phyloP scores from a whole-genome alignment of 2,888 invertebrate species.

The Caenorhabditis japonica region DNA sequence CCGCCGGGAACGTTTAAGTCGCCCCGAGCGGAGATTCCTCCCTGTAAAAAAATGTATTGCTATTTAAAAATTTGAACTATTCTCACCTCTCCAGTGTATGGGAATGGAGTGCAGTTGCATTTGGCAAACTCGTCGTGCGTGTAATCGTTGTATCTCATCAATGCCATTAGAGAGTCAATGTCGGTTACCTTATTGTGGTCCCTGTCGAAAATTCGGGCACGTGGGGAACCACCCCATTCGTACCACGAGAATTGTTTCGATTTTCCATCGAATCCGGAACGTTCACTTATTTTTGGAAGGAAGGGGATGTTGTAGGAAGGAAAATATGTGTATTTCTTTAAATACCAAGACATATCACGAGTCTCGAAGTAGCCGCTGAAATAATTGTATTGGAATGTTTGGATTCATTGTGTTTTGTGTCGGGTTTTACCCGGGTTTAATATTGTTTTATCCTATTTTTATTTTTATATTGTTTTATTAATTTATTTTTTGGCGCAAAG shows the following conservation, averaged over 20 bases:
- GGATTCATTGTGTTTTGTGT: no score
- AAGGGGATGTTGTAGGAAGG: constrained; percentile 84
- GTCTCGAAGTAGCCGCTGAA: constrained; percentile 65
- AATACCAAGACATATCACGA: constrained; percentile 75
- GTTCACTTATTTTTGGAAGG: constrained; percentile 82
- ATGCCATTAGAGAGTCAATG: constrained; percentile 81
- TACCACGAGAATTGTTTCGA: constrained; percentile 79
- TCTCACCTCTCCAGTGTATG: constrained; percentile 82
- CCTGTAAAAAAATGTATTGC: no score
- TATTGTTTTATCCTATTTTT: no score
- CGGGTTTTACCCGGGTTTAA: no score
- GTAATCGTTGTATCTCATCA: constrained; percentile 84
- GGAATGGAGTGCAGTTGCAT: constrained; percentile 81
- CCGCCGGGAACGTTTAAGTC: constrained; percentile 84
- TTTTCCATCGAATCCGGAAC: constrained; percentile 82
- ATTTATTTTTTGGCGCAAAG: no score
- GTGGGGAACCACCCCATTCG: constrained; percentile 81
- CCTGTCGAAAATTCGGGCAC: constrained; percentile 77
- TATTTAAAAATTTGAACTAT: no score
- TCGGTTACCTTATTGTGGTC: constrained; percentile 81
- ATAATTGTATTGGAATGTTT: no score
- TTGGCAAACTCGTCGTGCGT: constrained; percentile 83
- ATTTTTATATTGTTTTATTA: no score
- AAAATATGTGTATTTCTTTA: constrained; percentile 82
- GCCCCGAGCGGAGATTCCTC: constrained; percentile 84